Evolutionary conservation across 1,140 invertebrate genomes (phyloP), one percentile per base, ranked within the genome.

Genomic region (Eriosoma lanigerum): DNA sequence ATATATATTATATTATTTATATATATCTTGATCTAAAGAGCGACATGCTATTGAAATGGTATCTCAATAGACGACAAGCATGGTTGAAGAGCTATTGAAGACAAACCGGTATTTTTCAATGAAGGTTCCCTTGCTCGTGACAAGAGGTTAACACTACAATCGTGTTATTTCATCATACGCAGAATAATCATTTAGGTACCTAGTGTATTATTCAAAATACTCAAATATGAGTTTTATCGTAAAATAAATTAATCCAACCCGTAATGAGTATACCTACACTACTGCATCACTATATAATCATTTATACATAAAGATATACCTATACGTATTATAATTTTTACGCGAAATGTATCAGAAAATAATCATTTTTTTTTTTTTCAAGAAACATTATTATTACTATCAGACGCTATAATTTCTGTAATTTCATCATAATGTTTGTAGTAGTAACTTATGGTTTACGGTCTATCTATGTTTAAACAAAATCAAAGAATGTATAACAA

Each of bases 31-130:
- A 78, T 62, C 38, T 46, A 46, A 58, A 76, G 73, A 76, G 21
- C 29, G 29, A 60, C 29, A 44, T 32, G 54, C 73, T 60, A 76
- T 76, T 76, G 73, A 76, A 76, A 58, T 76, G 73, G 56, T 76
- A 60, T 58, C 73, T 76, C 73, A 76, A 76, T 76, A 60, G 73
- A 76, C 73, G 54, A 78, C 75, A 24, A 78, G 38, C 56, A 21
- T 1, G n/a, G 52, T 78, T 46, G 38, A 62, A 78, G 75, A 78
- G 54, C 75, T 78, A 60, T 78, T 78, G 75, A 78, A 78, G 75
- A 62, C 54, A 78, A 78, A 78, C 75, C 75, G 75, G 75, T 78
- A 78, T 78, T 78, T 72, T 78, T 78, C 75, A 78, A 78, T 26
- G 75, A 62, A 78, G 12, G 54, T 60, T 46, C 56, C 54, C 38